Percentiles rank a stretch among this genome's conserved stretches.
These are phyloP conservation scores for Arrhopalites spinosus DNA, from an alignment of 2,888 invertebrate species.

Conservation along the genomic window DNA sequence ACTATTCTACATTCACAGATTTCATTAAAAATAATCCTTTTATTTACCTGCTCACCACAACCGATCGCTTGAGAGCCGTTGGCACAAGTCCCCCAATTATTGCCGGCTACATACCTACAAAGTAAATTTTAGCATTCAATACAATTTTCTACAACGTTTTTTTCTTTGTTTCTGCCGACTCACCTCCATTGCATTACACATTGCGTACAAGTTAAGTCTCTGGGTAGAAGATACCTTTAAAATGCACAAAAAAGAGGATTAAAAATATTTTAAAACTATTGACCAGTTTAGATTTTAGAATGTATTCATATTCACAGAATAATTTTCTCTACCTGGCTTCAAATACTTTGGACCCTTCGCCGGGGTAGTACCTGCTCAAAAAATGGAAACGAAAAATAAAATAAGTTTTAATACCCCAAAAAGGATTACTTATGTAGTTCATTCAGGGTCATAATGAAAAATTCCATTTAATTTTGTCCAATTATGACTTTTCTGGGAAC, in stretches of 20 bases:
- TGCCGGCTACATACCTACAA: conserved; percentile 73
- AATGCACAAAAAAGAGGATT: no score
- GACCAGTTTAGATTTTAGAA: no score
- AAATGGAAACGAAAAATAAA: neutral
- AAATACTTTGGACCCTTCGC: conserved; percentile 77
- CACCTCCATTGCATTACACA: conserved; percentile 72
- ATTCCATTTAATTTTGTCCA: no score
- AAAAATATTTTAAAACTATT: no score
- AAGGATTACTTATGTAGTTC: no score
- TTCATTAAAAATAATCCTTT: no score
- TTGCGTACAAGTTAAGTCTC: conserved; percentile 73
- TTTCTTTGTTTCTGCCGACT: neutral
- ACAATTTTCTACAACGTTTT: neutral
- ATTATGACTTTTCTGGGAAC: conserved; percentile 3
- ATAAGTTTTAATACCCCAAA: neutral
- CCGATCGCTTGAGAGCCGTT: conserved; percentile 70
- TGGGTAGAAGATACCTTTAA: conserved; percentile 67
- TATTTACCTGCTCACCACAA: conserved; percentile 84
- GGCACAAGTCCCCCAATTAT: conserved; percentile 66
- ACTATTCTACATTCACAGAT: no score
- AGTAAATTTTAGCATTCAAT: neutral
- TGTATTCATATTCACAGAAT: no score
- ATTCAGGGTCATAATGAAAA: no score
- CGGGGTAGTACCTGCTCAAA: conserved; percentile 58
- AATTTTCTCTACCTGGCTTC: conserved; percentile 65